Evolutionary conservation across 1,140 invertebrate species (phyloP).

Genomic region (Drosophila willistoni): DNA sequence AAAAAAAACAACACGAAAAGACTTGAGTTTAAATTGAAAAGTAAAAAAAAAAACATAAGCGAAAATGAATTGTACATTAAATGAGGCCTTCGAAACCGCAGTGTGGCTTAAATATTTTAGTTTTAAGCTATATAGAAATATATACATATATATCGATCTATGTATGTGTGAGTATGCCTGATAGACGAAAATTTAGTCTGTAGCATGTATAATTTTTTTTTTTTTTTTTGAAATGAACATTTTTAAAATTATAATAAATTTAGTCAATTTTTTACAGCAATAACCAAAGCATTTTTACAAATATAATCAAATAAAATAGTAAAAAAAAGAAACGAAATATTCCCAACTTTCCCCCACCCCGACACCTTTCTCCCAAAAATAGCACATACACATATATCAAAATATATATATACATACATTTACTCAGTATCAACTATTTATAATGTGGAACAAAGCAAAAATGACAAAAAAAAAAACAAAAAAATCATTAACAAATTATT

Average conservation of each 20-base stretch:
- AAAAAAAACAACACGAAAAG: conserved; percentile 30
- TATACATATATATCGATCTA: conserved; percentile 23
- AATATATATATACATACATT: conserved; percentile 32
- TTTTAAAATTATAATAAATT: conserved; percentile 49
- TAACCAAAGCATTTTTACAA: conserved; percentile 73
- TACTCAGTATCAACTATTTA: conserved; percentile 12
- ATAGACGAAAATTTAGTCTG: conserved; percentile 37
- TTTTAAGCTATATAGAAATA: conserved; percentile 26
- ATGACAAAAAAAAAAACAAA: conserved; percentile 16
- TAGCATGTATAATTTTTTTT: conserved; percentile 32
- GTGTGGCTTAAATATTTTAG: conserved; percentile 65
- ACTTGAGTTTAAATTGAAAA: conserved; percentile 19
- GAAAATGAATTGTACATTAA: conserved; percentile 55
- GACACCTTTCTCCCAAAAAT: neutral
- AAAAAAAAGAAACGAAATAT: neutral
- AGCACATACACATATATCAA: conserved; percentile 19
- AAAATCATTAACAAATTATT: conserved; percentile 19
- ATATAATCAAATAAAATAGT: conserved; percentile 5
- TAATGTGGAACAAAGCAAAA: conserved; percentile 35
- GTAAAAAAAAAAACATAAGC: neutral
- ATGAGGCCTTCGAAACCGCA: conserved; percentile 72
- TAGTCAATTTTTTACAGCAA: conserved; percentile 78
- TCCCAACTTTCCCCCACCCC: neutral
- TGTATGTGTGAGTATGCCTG: conserved; percentile 16
- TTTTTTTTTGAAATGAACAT: conserved; percentile 48